Evolutionary conservation across 2,888 invertebrate species (phyloP), one percentile per base, ranked within the genome.

Genomic region (Drosophila vallismaia): DNA sequence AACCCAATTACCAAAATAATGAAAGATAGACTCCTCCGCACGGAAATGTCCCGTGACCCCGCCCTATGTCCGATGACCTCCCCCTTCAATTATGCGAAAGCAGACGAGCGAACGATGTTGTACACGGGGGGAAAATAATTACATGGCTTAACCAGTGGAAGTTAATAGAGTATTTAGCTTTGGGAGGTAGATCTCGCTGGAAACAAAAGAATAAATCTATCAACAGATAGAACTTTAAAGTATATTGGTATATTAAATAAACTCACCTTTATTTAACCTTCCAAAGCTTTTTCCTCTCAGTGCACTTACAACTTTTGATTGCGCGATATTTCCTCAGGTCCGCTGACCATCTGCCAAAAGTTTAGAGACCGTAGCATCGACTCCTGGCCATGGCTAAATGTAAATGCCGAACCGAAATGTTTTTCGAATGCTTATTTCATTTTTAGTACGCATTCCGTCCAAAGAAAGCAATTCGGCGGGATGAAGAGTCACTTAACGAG

Each of bases 1-100:
- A 76, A 76, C 67, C 86, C 79, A 81, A 85, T 81, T 81, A 82
- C 44, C 57, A 58, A 50, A 78, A 79, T 85, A 86, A 81, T 81
- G 87, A 79, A 81, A 74, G 64, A 71, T 42, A 42, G 42, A 48
- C 44, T 53, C 45, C 24, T n/a, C 26, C n/a, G 42, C 14, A 19
- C 49, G 10, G n/a, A 45, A 26, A 31, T 4, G 38, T 33, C 52
- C 19, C 38, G 29, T 4, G 51, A n/a, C 28, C 67, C 36, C 42
- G 14, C 26, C 66, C 19, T 9, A 7, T 14, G n/a, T 19, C 24
- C 50, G 46, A 6, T 28, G n/a, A 5, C 9, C 44, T 19, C 19
- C 49, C 14, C 58, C 33, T 49, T 54, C 28, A 84, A 81, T 81
- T 86, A 81, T 86, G 74, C 76, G 59, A 60, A 46, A 71, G 40